phyloP scores from a whole-genome alignment of 1,140 invertebrate species.

The Bursaphelenchus mucronatus region DNA sequence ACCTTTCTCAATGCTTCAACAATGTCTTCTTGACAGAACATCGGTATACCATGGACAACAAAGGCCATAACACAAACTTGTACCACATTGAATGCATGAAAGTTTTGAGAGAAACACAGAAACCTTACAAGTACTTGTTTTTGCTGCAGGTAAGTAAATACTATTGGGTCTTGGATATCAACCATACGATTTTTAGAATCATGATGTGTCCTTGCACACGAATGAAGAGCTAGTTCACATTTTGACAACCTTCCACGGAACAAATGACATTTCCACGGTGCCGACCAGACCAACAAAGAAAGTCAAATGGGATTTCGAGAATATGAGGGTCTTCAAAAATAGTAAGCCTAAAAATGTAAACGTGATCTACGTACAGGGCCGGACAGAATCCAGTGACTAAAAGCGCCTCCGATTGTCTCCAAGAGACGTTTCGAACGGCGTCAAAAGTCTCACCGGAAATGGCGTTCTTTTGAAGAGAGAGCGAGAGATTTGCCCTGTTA shows the following conservation, averaged over 20 bases:
- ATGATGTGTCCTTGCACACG: slow-evolving; percentile 25
- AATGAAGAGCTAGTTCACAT: slow-evolving; percentile 31
- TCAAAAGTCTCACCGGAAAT: no score
- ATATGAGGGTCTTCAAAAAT: slow-evolving; percentile 21
- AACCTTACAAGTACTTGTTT: slow-evolving; percentile 16
- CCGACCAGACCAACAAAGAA: not conserved
- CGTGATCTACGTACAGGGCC: no score
- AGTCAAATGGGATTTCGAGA: slow-evolving; percentile 23
- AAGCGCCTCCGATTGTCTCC: no score
- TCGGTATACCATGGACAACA: slow-evolving; percentile 3
- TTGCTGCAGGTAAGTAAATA: slow-evolving; percentile 8
- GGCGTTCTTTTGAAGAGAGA: no score
- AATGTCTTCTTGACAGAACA: slow-evolving; percentile 13
- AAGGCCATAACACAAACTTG: slow-evolving; percentile 12
- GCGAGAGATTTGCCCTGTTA: no score
- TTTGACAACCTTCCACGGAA: slow-evolving; percentile 20
- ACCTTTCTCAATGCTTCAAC: slow-evolving; percentile 10
- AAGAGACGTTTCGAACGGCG: no score
- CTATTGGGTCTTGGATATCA: not conserved
- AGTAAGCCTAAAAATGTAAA: slow-evolving; percentile 25
- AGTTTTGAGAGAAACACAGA: not conserved
- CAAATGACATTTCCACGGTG: slow-evolving; percentile 21
- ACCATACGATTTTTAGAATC: slow-evolving; percentile 14
- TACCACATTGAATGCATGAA: slow-evolving; percentile 15
- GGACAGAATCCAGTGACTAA: not conserved